Conservation (phyloP, 1,140 invertebrate species). For the Trichoplusia ni region DNA sequence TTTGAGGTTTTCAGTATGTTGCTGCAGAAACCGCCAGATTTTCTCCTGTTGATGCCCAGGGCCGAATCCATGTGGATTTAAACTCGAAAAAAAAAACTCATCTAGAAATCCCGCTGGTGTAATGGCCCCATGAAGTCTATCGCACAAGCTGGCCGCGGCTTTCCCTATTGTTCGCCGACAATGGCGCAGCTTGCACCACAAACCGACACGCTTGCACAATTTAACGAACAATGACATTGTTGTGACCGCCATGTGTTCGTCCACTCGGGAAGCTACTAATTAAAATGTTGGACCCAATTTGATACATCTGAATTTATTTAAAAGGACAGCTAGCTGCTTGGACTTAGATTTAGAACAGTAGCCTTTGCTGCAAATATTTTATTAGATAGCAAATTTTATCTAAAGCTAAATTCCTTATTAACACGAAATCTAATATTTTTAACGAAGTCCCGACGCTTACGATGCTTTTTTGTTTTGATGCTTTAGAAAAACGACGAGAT, state of each 20-base stretch:
- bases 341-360: neutral
- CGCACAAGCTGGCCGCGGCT: slow-evolving; percentile 41
- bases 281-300: neutral
- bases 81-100: neutral
- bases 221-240: slow-evolving; percentile 47
- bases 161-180: slow-evolving; percentile 72
- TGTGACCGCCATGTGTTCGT: slow-evolving; percentile 22
- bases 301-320: neutral
- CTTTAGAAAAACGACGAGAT: too few species aligned
- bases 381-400: too few species aligned
- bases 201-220: slow-evolving; percentile 50
- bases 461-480: too few species aligned
- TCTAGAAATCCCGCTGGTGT: slow-evolving; percentile 6
- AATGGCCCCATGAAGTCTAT: slow-evolving; percentile 28
- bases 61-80: too few species aligned
- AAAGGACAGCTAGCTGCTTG: neutral
- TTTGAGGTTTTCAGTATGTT: too few species aligned
- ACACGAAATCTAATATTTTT: too few species aligned
- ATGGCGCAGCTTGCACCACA: slow-evolving; percentile 65
- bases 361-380: too few species aligned
- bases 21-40: too few species aligned
- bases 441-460: too few species aligned
- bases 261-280: slow-evolving; percentile 3
- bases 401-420: too few species aligned
- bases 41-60: too few species aligned